These are phyloP conservation scores for Clivina fossor DNA, from an alignment of 2,888 invertebrate genomes.

Conservation along the genomic window DNA sequence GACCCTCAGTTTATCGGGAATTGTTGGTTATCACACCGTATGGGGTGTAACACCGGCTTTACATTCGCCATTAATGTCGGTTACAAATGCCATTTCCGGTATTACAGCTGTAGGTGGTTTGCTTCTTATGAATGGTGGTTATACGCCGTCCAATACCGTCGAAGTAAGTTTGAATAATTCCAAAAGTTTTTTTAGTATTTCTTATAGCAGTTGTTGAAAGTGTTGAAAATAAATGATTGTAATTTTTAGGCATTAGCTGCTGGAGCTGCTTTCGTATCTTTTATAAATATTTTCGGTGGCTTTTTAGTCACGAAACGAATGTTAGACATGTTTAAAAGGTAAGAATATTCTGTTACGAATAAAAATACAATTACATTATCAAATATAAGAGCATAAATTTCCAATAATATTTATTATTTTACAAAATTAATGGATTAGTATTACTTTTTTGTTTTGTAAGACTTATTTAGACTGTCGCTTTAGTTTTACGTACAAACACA, in stretches of 20 bases:
- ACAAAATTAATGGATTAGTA: too few species aligned
- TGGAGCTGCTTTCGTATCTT: slow-evolving; percentile 81
- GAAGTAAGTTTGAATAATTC: slow-evolving; percentile 56
- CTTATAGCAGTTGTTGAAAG: background rate
- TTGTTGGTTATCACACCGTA: slow-evolving; percentile 84
- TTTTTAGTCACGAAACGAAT: slow-evolving; percentile 88
- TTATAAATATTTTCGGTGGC: slow-evolving; percentile 89
- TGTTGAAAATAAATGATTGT: slow-evolving; percentile 4
- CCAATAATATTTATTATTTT: too few species aligned
- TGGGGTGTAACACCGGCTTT: slow-evolving; percentile 91
- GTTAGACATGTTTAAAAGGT: slow-evolving; percentile 90
- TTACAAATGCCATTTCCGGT: slow-evolving; percentile 89
- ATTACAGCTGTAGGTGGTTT: slow-evolving; percentile 91
- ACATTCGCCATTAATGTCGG: slow-evolving; percentile 90
- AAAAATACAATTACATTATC: too few species aligned
- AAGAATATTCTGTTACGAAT: slow-evolving; percentile 37
- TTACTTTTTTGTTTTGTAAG: too few species aligned
- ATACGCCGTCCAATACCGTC: slow-evolving; percentile 72
- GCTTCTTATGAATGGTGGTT: slow-evolving; percentile 81
- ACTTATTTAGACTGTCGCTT: too few species aligned
- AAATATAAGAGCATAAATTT: too few species aligned
- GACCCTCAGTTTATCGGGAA: slow-evolving; percentile 78
- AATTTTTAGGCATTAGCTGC: slow-evolving; percentile 69
- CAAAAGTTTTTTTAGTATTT: too few species aligned
- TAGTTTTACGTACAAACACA: too few species aligned